These are phyloP conservation scores for Macropis europaea DNA, from an alignment of 2,888 invertebrate species.

Conservation along the genomic window DNA sequence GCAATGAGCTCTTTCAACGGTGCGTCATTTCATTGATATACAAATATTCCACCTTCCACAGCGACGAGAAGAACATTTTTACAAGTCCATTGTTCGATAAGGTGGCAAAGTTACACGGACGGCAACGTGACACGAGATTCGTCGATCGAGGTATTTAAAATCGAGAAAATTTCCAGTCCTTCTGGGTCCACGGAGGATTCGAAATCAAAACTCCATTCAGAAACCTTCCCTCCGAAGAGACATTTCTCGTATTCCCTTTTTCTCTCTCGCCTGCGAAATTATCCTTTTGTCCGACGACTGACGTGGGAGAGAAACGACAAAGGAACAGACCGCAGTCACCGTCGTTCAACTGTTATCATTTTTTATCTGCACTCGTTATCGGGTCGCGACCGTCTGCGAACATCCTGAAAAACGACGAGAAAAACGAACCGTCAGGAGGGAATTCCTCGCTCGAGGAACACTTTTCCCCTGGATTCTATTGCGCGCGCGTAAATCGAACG, in stretches of 20 bases:
- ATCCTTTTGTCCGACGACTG: conserved; percentile 33
- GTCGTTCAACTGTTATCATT: conserved; percentile 40
- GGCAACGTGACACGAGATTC: too few species aligned
- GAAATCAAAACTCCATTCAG: conserved; percentile 58
- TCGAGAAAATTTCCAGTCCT: neutral
- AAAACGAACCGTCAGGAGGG: too few species aligned
- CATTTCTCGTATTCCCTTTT: conserved; percentile 30
- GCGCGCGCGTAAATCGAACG: neutral
- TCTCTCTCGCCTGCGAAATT: conserved; percentile 23
- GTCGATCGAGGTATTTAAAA: conserved; percentile 15
- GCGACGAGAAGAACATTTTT: too few species aligned
- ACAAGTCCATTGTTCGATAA: too few species aligned
- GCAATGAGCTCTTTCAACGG: too few species aligned
- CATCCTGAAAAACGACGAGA: conserved; percentile 1
- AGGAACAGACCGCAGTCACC: conserved; percentile 19
- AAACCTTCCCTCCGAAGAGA: conserved; percentile 1
- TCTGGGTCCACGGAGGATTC: conserved; percentile 19
- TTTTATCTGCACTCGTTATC: conserved; percentile 43
- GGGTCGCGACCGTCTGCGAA: neutral
- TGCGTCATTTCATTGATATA: too few species aligned
- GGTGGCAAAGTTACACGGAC: too few species aligned
- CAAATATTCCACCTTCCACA: too few species aligned
- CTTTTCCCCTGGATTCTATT: neutral
- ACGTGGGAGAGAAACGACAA: conserved; percentile 38
- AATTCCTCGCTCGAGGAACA: neutral